phyloP scores from a whole-genome alignment of 2,888 invertebrate genomes.

The Sesamia inferens region DNA sequence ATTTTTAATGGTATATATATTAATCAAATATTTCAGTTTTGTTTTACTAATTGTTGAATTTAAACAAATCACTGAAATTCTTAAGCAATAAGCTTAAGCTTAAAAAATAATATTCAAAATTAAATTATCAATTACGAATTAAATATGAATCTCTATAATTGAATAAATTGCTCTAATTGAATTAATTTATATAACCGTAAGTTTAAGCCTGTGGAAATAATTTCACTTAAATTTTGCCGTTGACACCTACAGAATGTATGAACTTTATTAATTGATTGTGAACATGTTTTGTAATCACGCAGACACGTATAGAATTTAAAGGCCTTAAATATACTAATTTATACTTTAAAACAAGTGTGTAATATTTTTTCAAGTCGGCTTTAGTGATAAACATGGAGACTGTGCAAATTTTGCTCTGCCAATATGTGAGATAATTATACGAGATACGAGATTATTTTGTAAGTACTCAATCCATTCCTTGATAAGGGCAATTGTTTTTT shows the following conservation, averaged over 20 bases:
- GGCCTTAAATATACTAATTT: neutral
- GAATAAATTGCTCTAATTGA: constrained; percentile 10
- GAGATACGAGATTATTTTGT: too few species aligned
- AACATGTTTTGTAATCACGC: neutral
- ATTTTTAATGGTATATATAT: neutral
- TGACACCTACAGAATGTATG: neutral
- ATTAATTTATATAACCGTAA: constrained; percentile 2
- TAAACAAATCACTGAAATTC: too few species aligned
- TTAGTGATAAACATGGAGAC: neutral
- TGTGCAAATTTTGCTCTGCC: neutral
- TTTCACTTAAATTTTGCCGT: constrained; percentile 5
- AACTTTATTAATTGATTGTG: constrained; percentile 13
- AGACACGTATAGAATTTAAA: neutral
- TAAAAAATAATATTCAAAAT: constrained; percentile 1
- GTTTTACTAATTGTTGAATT: constrained; percentile 15
- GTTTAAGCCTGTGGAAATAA: constrained; percentile 4
- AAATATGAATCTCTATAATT: constrained; percentile 3
- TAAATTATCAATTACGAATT: constrained; percentile 1
- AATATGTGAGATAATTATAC: too few species aligned
- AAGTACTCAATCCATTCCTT: too few species aligned
- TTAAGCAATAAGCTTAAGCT: too few species aligned
- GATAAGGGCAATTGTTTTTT: too few species aligned
- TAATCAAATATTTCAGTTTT: constrained; percentile 13
- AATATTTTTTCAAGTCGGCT: neutral
- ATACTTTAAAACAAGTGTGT: neutral